Percentiles rank a stretch among this genome's conserved stretches.
Evolutionary conservation across 2,797 vertebrate species (phyloP).

Genomic region (Pitangus sulphuratus): DNA sequence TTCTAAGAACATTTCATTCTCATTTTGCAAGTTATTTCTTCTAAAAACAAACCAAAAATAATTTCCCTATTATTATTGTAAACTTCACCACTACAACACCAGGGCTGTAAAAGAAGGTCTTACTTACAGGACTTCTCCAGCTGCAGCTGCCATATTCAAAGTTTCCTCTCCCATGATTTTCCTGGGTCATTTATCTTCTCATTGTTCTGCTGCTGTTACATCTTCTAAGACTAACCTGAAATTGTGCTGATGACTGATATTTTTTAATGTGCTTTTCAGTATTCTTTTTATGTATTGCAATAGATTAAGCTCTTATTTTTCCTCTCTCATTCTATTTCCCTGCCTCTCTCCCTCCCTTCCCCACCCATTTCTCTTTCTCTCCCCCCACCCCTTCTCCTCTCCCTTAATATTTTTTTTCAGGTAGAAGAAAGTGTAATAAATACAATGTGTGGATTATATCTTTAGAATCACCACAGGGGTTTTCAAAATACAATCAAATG

Average conservation of each 20-base stretch:
- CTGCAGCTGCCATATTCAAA: background rate
- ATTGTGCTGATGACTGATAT: background rate
- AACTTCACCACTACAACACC: background rate
- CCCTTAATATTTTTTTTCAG: background rate
- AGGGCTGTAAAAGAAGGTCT: background rate
- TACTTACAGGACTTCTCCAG: background rate
- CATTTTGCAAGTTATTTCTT: background rate
- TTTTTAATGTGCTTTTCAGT: background rate
- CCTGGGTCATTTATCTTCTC: background rate
- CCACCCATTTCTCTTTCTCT: too few species aligned
- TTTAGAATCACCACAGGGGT: background rate
- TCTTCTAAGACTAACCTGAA: background rate
- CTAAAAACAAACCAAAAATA: background rate
- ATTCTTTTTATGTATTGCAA: background rate
- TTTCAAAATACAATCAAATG: background rate
- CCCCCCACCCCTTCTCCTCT: rapidly evolving
- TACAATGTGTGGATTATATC: background rate
- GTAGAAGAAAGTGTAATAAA: background rate
- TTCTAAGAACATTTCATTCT: background rate
- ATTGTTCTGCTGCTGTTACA: background rate
- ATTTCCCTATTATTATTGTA: background rate
- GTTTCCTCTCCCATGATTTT: background rate
- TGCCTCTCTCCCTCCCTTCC: background rate
- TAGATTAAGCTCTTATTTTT: background rate
- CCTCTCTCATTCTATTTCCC: background rate